These are phyloP conservation scores for Serinus canaria DNA, from an alignment of 2,113 vertebrate genomes.

Conservation along the genomic window DNA sequence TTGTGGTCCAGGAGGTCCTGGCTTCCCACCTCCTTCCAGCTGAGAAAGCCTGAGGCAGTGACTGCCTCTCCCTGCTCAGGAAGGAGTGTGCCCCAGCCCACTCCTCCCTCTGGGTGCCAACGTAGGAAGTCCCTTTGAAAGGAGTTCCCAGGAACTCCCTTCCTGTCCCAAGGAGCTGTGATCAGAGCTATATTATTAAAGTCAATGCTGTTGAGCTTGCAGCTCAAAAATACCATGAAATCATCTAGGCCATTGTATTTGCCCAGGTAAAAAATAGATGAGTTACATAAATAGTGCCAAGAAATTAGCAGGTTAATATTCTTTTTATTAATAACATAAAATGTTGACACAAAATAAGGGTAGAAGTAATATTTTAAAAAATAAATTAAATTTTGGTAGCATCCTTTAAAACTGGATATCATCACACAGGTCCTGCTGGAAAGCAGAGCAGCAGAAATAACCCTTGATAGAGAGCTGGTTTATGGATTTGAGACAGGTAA, in stretches of 20 bases:
- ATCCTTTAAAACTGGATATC: background rate
- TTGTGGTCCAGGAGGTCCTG: background rate
- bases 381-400: background rate
- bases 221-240: slow-evolving; percentile 17
- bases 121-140: slow-evolving; percentile 30
- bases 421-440: background rate
- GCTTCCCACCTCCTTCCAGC: background rate
- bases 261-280: background rate
- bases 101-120: accelerated
- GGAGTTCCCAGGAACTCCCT: slow-evolving; percentile 55
- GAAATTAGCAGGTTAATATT: background rate
- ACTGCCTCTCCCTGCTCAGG: background rate
- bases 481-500: background rate
- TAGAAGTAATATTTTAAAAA: background rate
- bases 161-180: slow-evolving; percentile 14
- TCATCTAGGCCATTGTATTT: slow-evolving; percentile 32
- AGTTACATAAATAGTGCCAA: background rate
- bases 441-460: background rate
- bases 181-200: background rate
- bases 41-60: background rate
- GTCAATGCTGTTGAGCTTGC: background rate
- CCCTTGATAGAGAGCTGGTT: background rate
- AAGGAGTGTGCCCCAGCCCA: accelerated
- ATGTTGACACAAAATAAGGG: background rate
- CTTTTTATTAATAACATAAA: background rate